Base-by-base conservation (phyloP, 2,888 invertebrate genomes). In the Melanostoma scalare region DNA sequence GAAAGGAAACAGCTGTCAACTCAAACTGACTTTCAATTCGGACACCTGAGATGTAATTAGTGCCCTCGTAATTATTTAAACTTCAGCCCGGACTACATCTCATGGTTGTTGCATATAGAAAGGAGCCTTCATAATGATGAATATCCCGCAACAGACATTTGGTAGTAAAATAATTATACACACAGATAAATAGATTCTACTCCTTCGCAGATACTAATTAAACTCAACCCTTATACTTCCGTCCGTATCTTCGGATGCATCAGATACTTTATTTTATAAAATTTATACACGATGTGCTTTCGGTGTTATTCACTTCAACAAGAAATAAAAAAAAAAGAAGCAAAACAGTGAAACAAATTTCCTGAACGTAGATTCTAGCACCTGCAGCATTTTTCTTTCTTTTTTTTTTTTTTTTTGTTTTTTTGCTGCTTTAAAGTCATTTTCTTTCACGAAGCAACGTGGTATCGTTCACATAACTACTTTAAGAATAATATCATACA, bases 21-120 rank as follows among this genome's bases (percentile, higher is more conserved):
- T 60, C n/a, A 20, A 60, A 71, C 67, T 55, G 67, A 76, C 55
- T 56, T 81, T 46, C 50, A 56, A 52, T 60, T 82, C 71, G 77
- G 77, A 77, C 74, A 78, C 63, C 82, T 78, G 82, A 78, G 78
- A 84, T 78, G 74, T 84, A 84, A 84, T 84, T 84, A 84, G 78
- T 69, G 78, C 40, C 53, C 8, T 60, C 48, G 78, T 82, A 78
- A 82, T 82, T 78, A 82, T 78, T 78, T 78, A 78, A 73, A 55
- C 55, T 52, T 63, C 44, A 40, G 31, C 50, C 72, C 9, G 42
- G 9, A 10, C 65, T 42, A 44, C 48, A 36, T 8, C 33, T 42
- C 40, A 56, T 33, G 44, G 40, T 4, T 33, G 38, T 42, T 52
- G 31, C 48, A 52, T 52, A 33, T 31, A 61, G 8, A 56, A 31